phyloP scores from a whole-genome alignment of 2,113 vertebrate species.

The Hyperoodon ampullatus region DNA sequence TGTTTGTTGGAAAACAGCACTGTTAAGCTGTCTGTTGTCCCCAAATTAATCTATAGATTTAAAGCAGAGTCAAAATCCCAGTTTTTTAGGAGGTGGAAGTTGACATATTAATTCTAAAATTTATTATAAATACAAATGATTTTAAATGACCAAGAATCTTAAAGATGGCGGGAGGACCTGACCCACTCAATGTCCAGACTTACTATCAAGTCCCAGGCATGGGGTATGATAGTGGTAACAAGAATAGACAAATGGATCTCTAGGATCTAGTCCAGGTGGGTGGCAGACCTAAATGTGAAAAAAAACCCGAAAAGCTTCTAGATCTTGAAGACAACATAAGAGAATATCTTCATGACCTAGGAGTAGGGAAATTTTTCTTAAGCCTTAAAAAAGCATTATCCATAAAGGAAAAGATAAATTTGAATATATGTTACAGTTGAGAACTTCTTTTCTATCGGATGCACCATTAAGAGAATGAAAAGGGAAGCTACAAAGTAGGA shows the following conservation, averaged over 20 bases:
- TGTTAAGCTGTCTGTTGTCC: background rate
- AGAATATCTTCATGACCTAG: background rate
- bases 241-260: rapidly evolving
- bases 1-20: background rate
- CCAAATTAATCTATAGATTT: background rate
- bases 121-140: background rate
- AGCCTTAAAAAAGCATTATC: background rate
- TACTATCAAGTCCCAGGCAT: background rate
- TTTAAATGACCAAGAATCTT: background rate
- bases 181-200: background rate
- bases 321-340: too few species aligned
- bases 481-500: background rate
- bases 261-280: background rate
- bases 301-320: background rate
- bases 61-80: background rate
- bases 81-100: background rate
- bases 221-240: background rate
- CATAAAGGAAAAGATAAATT: background rate
- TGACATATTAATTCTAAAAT: background rate
- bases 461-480: background rate
- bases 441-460: background rate
- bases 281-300: background rate
- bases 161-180: background rate
- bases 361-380: background rate
- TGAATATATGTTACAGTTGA: background rate